Conservation (phyloP, 2,797 vertebrate species). For the Thaleichthys pacificus region DNA sequence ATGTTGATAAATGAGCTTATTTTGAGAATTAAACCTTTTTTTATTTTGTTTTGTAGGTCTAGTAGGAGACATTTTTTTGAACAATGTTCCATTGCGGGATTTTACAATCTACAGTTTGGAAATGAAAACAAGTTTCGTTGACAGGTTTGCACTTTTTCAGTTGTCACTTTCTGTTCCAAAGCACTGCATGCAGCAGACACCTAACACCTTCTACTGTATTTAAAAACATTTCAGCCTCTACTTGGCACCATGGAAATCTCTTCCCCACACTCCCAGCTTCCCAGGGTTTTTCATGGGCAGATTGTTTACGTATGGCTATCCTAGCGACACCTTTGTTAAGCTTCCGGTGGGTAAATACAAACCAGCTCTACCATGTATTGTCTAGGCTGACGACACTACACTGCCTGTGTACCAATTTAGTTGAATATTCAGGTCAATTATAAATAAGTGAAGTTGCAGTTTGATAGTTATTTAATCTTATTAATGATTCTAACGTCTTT, state of each 20-base stretch:
- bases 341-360: conserved; percentile 76
- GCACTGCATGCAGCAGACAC: neutral
- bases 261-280: conserved; percentile 73
- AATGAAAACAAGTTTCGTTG: conserved; percentile 88
- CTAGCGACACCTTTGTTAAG: conserved; percentile 89
- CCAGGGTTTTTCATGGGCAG: conserved; percentile 88
- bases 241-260: conserved; percentile 71
- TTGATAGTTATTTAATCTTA: neutral
- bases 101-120: conserved; percentile 94
- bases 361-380: neutral
- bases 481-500: conserved; percentile 10
- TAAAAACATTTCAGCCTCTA: conserved; percentile 70
- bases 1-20: conserved; percentile 45
- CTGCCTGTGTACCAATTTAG: too few species aligned
- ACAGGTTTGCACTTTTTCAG: conserved; percentile 77
- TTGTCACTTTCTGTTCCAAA: neutral
- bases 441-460: neutral
- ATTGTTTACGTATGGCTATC: conserved; percentile 79
- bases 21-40: neutral
- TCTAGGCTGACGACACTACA: too few species aligned
- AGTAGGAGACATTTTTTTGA: conserved; percentile 89
- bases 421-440: neutral
- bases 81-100: conserved; percentile 81
- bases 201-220: neutral
- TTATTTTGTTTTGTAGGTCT: conserved; percentile 76